phyloP scores from a whole-genome alignment of 2,888 invertebrate species.

The Bugulina stolonifera region DNA sequence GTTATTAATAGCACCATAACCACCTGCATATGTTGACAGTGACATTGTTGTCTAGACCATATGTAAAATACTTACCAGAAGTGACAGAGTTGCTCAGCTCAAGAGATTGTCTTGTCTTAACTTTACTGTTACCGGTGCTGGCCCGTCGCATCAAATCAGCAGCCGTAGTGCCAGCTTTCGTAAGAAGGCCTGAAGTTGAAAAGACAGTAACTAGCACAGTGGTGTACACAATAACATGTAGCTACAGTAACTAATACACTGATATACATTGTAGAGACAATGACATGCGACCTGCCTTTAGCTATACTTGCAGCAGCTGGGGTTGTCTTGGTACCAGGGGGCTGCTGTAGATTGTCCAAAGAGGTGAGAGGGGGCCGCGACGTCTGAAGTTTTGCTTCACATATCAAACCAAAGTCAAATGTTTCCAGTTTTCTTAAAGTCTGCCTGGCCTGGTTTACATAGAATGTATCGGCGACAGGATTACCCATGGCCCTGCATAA shows the following conservation, averaged over 20 bases:
- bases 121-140: not conserved
- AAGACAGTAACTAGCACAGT: too few relatives aligned
- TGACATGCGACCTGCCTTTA: too few relatives aligned
- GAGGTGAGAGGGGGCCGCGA: not conserved
- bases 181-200: not conserved
- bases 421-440: constrained; percentile 58
- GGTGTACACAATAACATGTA: too few relatives aligned
- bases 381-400: not conserved
- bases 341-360: constrained; percentile 17
- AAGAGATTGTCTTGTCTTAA: not conserved
- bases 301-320: constrained; percentile 7
- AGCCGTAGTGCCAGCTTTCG: constrained; percentile 10
- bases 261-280: too few relatives aligned
- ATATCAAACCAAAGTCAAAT: constrained; percentile 17
- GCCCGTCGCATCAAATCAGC: constrained; percentile 6
- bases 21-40: too few relatives aligned
- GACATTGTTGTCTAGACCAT: too few relatives aligned
- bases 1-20: too few relatives aligned
- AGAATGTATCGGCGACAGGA: constrained; percentile 69
- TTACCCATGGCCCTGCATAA: constrained; percentile 35
- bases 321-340: not conserved
- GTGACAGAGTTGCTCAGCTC: not conserved
- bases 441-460: constrained; percentile 83
- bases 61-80: not conserved
- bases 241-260: too few relatives aligned